Conservation (phyloP, 2,113 vertebrate species). For the Lipophrys pholis region DNA sequence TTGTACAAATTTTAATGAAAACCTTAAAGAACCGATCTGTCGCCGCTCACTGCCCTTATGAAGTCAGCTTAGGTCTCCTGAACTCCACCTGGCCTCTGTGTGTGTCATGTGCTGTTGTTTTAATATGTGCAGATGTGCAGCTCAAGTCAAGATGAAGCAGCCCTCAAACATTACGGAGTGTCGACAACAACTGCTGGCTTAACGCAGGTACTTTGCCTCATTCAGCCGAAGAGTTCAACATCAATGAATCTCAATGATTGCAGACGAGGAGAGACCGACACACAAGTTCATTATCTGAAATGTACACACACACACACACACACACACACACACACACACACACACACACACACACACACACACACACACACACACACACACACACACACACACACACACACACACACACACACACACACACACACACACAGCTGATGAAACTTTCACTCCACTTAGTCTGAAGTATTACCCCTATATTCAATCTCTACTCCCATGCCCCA, state of each 20-base stretch:
- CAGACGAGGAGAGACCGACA: constrained; percentile 45
- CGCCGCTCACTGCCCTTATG: not conserved
- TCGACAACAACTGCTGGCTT: constrained; percentile 28
- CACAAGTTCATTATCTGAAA: not conserved
- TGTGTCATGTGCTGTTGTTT: constrained; percentile 11
- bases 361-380: not conserved
- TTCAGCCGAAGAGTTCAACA: constrained; percentile 41
- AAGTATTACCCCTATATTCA: constrained; percentile 37
- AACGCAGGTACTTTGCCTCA: constrained; percentile 56
- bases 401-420: not conserved
- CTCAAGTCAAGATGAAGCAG: constrained; percentile 9
- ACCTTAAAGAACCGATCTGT: no score
- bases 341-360: not conserved
- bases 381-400: not conserved
- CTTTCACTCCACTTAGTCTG: constrained; percentile 36
- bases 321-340: not conserved
- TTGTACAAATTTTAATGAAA: no score
- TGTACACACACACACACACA: not conserved
- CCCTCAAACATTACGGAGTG: not conserved
- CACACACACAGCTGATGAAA: constrained; percentile 47
- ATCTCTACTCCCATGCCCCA: not conserved
- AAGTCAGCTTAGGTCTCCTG: not conserved
- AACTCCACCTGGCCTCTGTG: not conserved
- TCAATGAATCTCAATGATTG: constrained; percentile 63
- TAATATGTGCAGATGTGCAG: not conserved